These are phyloP conservation scores for Pycnonotus jocosus DNA, from an alignment of 2,113 vertebrate genomes.

Conservation along the genomic window DNA sequence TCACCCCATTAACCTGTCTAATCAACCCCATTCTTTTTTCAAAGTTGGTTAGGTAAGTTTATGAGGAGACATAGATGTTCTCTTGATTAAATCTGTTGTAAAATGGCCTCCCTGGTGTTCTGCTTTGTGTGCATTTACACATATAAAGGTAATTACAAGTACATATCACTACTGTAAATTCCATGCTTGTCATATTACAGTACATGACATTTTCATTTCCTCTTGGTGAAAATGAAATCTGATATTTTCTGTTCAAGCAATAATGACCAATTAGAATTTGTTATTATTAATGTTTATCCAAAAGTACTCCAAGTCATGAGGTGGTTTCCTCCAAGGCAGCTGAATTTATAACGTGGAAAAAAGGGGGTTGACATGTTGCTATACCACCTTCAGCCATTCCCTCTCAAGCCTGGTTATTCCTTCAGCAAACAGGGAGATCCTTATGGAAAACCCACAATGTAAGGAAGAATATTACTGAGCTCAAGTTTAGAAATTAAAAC, in stretches of 20 bases:
- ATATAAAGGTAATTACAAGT: constrained; percentile 53
- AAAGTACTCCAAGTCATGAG: background rate
- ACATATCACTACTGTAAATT: constrained; percentile 61
- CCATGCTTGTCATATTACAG: constrained; percentile 42
- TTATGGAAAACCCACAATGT: background rate
- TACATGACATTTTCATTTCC: constrained; percentile 64
- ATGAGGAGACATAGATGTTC: constrained; percentile 47
- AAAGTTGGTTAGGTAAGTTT: constrained; percentile 56
- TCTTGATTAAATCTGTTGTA: constrained; percentile 66
- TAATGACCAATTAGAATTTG: constrained; percentile 33
- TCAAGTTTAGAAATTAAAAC: background rate
- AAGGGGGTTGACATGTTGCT: background rate
- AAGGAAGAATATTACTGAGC: background rate
- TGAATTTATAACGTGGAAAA: constrained; percentile 39
- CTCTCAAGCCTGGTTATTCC: background rate
- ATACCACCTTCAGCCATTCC: background rate
- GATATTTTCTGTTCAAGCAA: constrained; percentile 32
- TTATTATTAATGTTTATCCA: constrained; percentile 43
- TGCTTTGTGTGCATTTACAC: constrained; percentile 65
- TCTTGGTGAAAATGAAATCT: constrained; percentile 49
- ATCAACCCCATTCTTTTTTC: constrained; percentile 61
- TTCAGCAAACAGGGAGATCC: background rate
- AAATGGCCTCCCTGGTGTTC: constrained; percentile 50
- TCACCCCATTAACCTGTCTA: constrained; percentile 66
- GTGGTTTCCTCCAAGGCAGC: constrained; percentile 21